Conservation (phyloP, 2,113 vertebrate species). For the Myotis yumanensis region DNA sequence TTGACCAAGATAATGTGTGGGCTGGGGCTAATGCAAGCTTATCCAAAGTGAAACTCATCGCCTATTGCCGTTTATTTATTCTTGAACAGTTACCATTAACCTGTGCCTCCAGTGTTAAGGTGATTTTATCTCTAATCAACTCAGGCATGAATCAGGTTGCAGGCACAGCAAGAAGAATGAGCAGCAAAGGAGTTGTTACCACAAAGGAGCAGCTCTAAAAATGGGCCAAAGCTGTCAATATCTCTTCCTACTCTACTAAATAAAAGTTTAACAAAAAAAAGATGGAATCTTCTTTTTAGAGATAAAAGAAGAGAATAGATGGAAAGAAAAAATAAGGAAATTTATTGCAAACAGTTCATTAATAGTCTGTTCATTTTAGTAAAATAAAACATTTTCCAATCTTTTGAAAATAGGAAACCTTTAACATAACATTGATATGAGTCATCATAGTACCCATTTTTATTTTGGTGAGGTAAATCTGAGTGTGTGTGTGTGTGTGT, state of each 20-base stretch:
- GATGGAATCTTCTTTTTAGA: neutral
- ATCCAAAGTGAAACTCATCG: conserved; percentile 32
- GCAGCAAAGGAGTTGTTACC: conserved; percentile 56
- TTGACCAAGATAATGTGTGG: neutral
- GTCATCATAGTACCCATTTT: neutral
- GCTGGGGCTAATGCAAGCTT: neutral
- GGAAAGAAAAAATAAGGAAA: neutral
- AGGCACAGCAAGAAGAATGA: conserved; percentile 58
- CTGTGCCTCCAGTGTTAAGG: conserved; percentile 40
- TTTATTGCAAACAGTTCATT: neutral
- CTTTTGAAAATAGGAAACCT: neutral
- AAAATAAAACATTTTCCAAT: conserved; percentile 21
- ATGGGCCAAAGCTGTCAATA: conserved; percentile 18
- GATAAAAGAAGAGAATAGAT: neutral
- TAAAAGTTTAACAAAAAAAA: neutral
- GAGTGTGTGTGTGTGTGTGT: neutral
- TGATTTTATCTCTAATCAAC: conserved; percentile 45
- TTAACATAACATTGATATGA: neutral
- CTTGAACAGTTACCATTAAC: conserved; percentile 52
- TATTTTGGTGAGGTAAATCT: neutral
- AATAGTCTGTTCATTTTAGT: neutral
- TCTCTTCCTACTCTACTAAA: neutral
- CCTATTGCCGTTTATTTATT: conserved; percentile 23
- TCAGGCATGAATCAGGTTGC: conserved; percentile 56
- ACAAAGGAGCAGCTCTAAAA: conserved; percentile 26